Conservation (phyloP, 2,888 invertebrate species). For the Hipparchia semele region DNA sequence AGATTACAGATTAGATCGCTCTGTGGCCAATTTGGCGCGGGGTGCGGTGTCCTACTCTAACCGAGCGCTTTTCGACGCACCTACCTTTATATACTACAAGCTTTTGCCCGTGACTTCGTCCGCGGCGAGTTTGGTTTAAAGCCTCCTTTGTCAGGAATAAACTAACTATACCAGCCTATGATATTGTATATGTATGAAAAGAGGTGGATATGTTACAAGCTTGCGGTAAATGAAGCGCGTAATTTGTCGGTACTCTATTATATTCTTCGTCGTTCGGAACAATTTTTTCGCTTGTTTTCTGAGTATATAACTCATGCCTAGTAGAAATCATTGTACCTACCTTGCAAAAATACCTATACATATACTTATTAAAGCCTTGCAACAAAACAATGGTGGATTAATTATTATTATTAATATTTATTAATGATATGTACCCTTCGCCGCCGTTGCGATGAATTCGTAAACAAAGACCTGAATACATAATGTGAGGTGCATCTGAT, state of each 20-base stretch:
- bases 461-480: conserved; percentile 75
- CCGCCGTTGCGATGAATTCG: conserved; percentile 60
- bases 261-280: too few relatives aligned
- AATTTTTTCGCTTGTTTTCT: too few relatives aligned
- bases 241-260: too few relatives aligned
- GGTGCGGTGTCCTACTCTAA: conserved; percentile 66
- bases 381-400: conserved; percentile 46
- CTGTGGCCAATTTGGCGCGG: conserved; percentile 72
- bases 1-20: conserved; percentile 79
- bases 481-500: conserved; percentile 66
- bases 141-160: too few relatives aligned
- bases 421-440: conserved; percentile 76
- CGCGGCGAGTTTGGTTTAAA: too few relatives aligned
- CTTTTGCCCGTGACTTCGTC: too few relatives aligned
- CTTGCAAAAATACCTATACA: conserved; percentile 33
- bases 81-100: not conserved
- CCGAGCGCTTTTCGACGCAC: conserved; percentile 49
- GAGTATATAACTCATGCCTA: too few relatives aligned
- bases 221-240: too few relatives aligned
- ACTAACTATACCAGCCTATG: too few relatives aligned
- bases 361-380: conserved; percentile 14
- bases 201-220: too few relatives aligned
- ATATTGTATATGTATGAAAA: too few relatives aligned
- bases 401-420: conserved; percentile 48
- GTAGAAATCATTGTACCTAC: too few relatives aligned